Conservation (phyloP, 2,888 invertebrate species). For the Ariolimax columbianus region DNA sequence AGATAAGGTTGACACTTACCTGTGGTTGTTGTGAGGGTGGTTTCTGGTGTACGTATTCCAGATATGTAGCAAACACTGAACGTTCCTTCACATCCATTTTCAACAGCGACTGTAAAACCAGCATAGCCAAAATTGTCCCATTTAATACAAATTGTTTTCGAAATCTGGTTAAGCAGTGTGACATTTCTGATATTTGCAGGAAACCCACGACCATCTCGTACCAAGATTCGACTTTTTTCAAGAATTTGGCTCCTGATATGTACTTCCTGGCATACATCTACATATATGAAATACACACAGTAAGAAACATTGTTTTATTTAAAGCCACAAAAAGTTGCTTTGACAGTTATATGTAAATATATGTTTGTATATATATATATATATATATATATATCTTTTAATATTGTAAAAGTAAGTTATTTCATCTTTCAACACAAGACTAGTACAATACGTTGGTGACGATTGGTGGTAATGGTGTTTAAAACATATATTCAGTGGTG, state of each 20-base stretch:
- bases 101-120: neutral
- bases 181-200: neutral
- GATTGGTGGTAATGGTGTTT: no score
- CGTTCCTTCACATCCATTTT: conserved; percentile 21
- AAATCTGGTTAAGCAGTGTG: neutral
- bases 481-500: no score
- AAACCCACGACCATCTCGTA: neutral
- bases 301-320: neutral
- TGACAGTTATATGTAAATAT: no score
- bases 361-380: no score
- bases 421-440: no score
- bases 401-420: no score
- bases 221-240: neutral
- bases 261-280: conserved; percentile 3
- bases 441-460: no score
- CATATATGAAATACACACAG: neutral
- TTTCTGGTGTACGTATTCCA: neutral
- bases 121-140: conserved; percentile 24
- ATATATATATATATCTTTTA: no score
- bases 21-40: neutral
- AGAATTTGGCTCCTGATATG: neutral
- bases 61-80: conserved; percentile 26
- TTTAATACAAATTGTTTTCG: conserved; percentile 19
- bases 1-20: no score
- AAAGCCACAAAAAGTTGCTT: neutral